Evolutionary conservation across 2,797 vertebrate genomes (phyloP), one percentile per base, ranked within the genome.

Genomic region (Steatocranus sp.): DNA sequence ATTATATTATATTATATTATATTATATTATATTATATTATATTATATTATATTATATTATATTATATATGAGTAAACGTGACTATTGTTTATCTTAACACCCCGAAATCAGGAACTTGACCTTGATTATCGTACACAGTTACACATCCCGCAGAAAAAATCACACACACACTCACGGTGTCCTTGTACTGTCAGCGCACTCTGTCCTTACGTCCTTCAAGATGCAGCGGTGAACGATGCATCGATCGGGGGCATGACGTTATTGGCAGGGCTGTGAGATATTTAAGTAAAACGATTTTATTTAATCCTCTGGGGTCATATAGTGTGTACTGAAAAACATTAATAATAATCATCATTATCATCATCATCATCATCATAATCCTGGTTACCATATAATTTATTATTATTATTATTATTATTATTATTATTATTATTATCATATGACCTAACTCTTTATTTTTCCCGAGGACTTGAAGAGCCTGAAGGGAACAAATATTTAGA

Each of bases 281-380:
- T 81, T 92, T 51, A 80, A 51, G 48, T 18, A 10, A 68, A 93
- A 88, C 83, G 88, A 95, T 94, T 93, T 84, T 5, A 80, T 66
- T 68, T 91, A 89, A 94, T 86, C 86, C 82, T 82, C 50, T 66
- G 61, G 25, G 80, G 76, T 75, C 83, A 23, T 48, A 11, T 70
- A 25, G 23, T 18, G 15, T 46, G 23, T 41, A 41, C 36, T 41
- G 36, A 20, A 76, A 30, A 18, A 54, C 75, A 15, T 84, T 48
- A 25, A 80, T 41, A 51, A 75, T 79, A 3, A 75, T 51, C 74
- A 78, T 53, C 18, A 58, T 63, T 12, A 54, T 43, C 27, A 66
- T 54, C 8, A 53, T 36, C 34, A 50, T 36, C 5, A 50, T 36
- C 4, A 61, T n/a, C 3, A 61, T 34, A 34, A 58, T 34, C 56